Evolutionary conservation across 2,113 vertebrate genomes (phyloP).

Genomic region (Vidua macroura): DNA sequence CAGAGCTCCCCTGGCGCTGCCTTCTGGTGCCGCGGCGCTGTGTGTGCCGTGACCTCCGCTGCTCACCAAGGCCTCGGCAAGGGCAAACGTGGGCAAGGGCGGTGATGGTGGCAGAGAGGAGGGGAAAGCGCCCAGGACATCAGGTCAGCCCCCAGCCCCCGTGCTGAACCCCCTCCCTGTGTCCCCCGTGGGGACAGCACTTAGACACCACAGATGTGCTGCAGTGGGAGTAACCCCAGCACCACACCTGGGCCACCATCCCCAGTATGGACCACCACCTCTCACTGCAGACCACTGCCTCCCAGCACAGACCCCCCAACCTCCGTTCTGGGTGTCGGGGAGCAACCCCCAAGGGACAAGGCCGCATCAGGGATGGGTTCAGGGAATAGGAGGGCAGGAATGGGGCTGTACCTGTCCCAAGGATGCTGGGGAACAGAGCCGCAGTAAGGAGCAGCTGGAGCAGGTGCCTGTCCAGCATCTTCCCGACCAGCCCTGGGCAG

Average conservation of each 20-base stretch:
- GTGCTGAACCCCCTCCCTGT: neutral
- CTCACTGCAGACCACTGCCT: neutral
- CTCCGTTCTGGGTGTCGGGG: rapidly evolving
- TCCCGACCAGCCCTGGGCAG: neutral
- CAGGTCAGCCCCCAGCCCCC: neutral
- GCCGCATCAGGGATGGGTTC: neutral
- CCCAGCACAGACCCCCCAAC: neutral
- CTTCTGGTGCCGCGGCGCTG: rapidly evolving
- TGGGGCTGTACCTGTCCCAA: neutral
- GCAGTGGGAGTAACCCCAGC: neutral
- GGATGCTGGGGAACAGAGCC: neutral
- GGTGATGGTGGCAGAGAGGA: rapidly evolving
- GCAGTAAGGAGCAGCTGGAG: neutral
- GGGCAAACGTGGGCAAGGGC: rapidly evolving
- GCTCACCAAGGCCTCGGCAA: rapidly evolving
- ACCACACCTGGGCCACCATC: neutral
- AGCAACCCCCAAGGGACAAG: neutral
- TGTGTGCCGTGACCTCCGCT: rapidly evolving
- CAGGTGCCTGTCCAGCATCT: constrained; percentile 23
- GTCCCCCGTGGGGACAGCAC: neutral
- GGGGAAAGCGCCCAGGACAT: rapidly evolving
- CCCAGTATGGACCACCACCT: rapidly evolving
- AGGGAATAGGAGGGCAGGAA: neutral
- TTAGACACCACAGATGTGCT: neutral
- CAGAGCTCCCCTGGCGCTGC: neutral